Percentiles rank a stretch among this genome's conserved stretches.
Conservation (phyloP, 2,888 invertebrate species). For the Brenthis hecate region DNA sequence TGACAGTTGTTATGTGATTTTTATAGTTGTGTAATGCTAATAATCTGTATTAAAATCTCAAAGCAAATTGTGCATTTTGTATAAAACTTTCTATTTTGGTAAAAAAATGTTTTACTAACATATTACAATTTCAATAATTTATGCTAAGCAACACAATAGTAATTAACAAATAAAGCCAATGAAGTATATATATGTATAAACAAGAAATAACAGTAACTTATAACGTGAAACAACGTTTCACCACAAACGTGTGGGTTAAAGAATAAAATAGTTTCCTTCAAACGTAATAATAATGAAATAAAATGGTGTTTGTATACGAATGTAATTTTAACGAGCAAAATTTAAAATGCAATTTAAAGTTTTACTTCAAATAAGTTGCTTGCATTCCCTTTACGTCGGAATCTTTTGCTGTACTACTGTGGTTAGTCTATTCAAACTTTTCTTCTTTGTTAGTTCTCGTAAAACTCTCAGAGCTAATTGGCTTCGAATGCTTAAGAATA, state of each 20-base stretch:
- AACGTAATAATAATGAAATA: conserved; percentile 32
- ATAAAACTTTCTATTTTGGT: too few relatives aligned
- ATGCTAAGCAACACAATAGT: too few relatives aligned
- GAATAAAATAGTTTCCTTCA: conserved; percentile 2
- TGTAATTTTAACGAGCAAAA: conserved; percentile 69
- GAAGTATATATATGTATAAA: too few relatives aligned
- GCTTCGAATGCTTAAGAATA: conserved; percentile 45
- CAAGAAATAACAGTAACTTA: too few relatives aligned
- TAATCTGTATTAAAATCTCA: too few relatives aligned
- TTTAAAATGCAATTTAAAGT: conserved; percentile 80
- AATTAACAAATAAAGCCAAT: too few relatives aligned
- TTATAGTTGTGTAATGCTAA: too few relatives aligned
- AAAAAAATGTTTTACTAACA: too few relatives aligned
- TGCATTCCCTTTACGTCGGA: conserved; percentile 73
- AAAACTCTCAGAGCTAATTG: conserved; percentile 58
- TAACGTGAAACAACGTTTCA: too few relatives aligned
- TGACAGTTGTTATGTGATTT: too few relatives aligned
- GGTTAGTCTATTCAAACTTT: conserved; percentile 63
- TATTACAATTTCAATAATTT: too few relatives aligned
- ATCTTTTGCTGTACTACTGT: conserved; percentile 64
- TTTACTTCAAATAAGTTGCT: conserved; percentile 68
- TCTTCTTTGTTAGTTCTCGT: conserved; percentile 59
- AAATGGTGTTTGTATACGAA: conserved; percentile 44
- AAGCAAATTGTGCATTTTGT: too few relatives aligned
- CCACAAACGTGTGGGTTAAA: not conserved